phyloP scores from a whole-genome alignment of 2,113 vertebrate species.

The Tretioscincus oriximinensis region DNA sequence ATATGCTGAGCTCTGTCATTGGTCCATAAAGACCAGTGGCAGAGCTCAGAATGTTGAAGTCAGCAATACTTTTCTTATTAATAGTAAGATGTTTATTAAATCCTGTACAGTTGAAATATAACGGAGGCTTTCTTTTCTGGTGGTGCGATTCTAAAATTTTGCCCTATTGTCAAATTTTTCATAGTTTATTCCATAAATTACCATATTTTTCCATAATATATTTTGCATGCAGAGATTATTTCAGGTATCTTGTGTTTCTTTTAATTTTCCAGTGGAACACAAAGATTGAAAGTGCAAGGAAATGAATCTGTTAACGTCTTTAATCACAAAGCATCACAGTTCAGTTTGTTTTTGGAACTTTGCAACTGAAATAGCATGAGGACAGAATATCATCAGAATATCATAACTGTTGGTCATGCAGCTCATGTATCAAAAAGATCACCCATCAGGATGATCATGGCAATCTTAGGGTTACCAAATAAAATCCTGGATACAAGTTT shows the following conservation, averaged over 20 bases:
- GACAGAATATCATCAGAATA: neutral
- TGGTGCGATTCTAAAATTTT: neutral
- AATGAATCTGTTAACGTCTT: neutral
- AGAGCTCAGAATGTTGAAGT: no score
- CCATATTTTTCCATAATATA: neutral
- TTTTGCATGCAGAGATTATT: neutral
- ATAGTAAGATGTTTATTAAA: neutral
- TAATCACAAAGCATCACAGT: constrained; percentile 13
- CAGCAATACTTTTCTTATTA: no score
- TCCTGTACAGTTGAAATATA: neutral
- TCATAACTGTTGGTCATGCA: no score
- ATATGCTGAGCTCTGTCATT: no score
- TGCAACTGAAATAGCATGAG: neutral
- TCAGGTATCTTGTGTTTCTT: neutral
- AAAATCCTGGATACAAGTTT: no score
- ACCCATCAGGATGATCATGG: no score
- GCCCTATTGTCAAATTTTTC: neutral
- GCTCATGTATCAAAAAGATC: no score
- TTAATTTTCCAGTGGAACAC: neutral
- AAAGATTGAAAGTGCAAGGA: neutral
- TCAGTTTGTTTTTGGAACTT: neutral
- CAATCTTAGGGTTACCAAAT: no score
- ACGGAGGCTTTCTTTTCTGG: neutral
- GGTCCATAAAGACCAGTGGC: no score
- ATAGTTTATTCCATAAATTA: no score